Evolutionary conservation across 2,888 invertebrate species (phyloP).

Genomic region (Drosophila stalkeri): DNA sequence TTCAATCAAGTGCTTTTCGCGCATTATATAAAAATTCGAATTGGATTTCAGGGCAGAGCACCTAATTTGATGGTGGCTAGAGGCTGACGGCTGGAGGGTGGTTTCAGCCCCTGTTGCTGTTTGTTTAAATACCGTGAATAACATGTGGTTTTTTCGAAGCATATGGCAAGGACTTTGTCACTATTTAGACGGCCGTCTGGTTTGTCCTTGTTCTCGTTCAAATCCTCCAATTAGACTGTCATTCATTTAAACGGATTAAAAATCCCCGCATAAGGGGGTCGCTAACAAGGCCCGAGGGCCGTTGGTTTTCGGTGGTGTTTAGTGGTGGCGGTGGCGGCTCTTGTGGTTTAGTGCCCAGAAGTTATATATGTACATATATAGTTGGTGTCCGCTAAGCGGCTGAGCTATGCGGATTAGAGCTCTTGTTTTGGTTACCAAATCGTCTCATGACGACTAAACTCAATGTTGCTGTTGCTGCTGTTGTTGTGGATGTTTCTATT

Average conservation of each 20-base stretch:
- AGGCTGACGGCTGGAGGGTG: slow-evolving; percentile 62
- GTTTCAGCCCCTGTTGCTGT: slow-evolving; percentile 66
- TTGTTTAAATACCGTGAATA: slow-evolving; percentile 85
- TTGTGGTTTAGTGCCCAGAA: slow-evolving; percentile 59
- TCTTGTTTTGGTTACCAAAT: slow-evolving; percentile 80
- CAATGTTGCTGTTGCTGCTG: not conserved
- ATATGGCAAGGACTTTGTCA: slow-evolving; percentile 85
- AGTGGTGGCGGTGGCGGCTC: slow-evolving; percentile 47
- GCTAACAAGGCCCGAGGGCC: slow-evolving; percentile 68
- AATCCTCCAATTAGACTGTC: slow-evolving; percentile 85
- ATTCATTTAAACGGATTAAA: slow-evolving; percentile 85
- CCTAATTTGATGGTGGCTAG: slow-evolving; percentile 71
- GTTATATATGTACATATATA: slow-evolving; percentile 19
- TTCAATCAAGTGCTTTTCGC: slow-evolving; percentile 82
- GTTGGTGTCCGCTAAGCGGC: slow-evolving; percentile 43
- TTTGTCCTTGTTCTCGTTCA: slow-evolving; percentile 57
- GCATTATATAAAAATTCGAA: slow-evolving; percentile 83
- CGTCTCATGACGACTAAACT: slow-evolving; percentile 59
- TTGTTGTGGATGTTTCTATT: not conserved
- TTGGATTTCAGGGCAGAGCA: slow-evolving; percentile 77
- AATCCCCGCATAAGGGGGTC: slow-evolving; percentile 53
- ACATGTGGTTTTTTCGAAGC: slow-evolving; percentile 85
- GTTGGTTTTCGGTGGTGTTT: slow-evolving; percentile 16
- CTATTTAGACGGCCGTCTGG: slow-evolving; percentile 71
- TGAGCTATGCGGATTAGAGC: slow-evolving; percentile 67